Base-by-base conservation (phyloP, 2,888 invertebrate species). In the Bhutanitis thaidina region DNA sequence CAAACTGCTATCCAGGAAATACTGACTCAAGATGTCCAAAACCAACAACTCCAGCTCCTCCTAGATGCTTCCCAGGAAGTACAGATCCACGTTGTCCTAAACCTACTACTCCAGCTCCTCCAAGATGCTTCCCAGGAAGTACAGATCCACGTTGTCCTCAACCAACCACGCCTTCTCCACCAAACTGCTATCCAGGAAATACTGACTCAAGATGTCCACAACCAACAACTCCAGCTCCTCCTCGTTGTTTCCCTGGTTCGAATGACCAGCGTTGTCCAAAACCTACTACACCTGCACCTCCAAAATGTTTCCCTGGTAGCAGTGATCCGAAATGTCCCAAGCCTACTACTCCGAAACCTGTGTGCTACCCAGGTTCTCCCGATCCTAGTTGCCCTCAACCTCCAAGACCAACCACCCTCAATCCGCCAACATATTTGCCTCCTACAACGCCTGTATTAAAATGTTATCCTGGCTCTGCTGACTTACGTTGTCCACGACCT, bases 301-400 rank as follows among this genome's bases (percentile, higher is more conserved):
- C 80, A 64, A 53, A 74, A 66, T 61, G 70, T 49, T 59, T 59
- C 52, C 76, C 77, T 10, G 83, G 83, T 4, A 74, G 77, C 5
- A 60, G 35, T 0, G 80, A 86, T 55, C 72, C 74, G 0, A 55
- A 75, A 13, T 77, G 76, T 45, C 71, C 68, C 0, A 59, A 57
- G 43, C 35, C 41, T 5, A 16, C 48, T 14, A 27, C 48, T 16
- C 29, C 35, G 1, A 20, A 58, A 56, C 12, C 73, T 64, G 50
- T 56, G 3, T 63, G 63, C 30, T 63, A 52, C 39, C 60, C 60
- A 3, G 61, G 63, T 13, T 59, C 68, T 12, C 59, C 55, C 1
- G 68, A 74, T 46, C 70, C 69, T 0, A 58, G 63, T 16, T 83
- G 83, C 56, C 76, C 76, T 7, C 59, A 63, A 54, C 61, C 64